Evolutionary conservation across 2,113 vertebrate species (phyloP).

Genomic region (Hyla sarda): DNA sequence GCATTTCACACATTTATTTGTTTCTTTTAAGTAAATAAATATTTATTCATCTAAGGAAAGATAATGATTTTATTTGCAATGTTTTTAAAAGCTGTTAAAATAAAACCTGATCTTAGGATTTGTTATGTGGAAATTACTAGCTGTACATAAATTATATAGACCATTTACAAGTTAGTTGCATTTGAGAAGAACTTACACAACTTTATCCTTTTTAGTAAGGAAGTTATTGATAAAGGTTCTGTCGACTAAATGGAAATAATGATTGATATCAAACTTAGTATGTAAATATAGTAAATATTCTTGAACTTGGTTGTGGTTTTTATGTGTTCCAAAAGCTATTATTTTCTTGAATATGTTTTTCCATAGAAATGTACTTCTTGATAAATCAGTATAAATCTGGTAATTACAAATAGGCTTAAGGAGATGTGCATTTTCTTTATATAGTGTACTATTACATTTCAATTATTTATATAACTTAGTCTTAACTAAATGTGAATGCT

Average conservation of each 20-base stretch:
- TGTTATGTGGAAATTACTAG: slow-evolving; percentile 32
- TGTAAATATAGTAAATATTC: background rate
- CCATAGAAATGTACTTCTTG: background rate
- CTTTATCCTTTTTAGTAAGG: background rate
- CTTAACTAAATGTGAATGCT: too few relatives aligned
- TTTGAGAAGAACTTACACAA: background rate
- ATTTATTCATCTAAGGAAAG: background rate
- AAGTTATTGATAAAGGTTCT: background rate
- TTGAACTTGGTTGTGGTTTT: background rate
- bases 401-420: background rate
- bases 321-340: background rate
- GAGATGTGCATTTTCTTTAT: too few relatives aligned
- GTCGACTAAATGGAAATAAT: background rate
- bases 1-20: background rate
- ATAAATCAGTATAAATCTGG: background rate
- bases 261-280: background rate
- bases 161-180: slow-evolving; percentile 18
- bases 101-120: slow-evolving; percentile 12
- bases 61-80: background rate
- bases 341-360: background rate
- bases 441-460: background rate
- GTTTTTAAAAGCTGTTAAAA: background rate
- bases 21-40: background rate
- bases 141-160: slow-evolving; percentile 14
- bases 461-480: too few relatives aligned